phyloP scores from a whole-genome alignment of 2,113 vertebrate genomes.

The Microcebus ravelobensis region DNA sequence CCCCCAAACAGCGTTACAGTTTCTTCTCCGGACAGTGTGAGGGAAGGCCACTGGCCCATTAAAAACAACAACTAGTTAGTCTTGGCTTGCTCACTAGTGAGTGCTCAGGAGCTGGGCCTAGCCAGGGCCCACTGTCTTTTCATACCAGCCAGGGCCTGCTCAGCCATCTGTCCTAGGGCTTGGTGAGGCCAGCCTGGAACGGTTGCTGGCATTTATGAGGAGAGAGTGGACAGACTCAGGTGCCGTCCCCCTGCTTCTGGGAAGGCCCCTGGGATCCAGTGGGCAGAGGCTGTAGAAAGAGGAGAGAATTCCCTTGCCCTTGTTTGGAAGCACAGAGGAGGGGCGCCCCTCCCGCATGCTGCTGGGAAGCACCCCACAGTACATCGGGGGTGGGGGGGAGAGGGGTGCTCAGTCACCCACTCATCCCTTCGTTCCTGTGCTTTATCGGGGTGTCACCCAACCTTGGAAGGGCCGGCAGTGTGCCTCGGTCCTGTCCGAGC shows the following conservation, averaged over 20 bases:
- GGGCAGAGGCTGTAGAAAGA: background rate
- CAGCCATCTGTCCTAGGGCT: background rate
- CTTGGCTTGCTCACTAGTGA: background rate
- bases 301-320: background rate
- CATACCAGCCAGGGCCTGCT: background rate
- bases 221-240: rapidly evolving
- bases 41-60: background rate
- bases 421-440: too few species aligned
- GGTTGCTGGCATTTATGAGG: background rate
- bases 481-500: background rate
- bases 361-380: background rate
- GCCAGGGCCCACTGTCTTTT: rapidly evolving
- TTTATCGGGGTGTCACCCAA: background rate
- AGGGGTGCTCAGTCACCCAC: too few species aligned
- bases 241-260: background rate
- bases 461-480: background rate
- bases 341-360: rapidly evolving
- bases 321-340: background rate
- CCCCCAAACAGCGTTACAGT: background rate
- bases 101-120: background rate
- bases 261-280: background rate
- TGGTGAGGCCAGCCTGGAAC: background rate
- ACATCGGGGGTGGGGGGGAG: background rate
- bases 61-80: background rate
- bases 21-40: background rate